Conservation (phyloP, 64 coral and sea anemone species). For the Stichodactyla helianthus region DNA sequence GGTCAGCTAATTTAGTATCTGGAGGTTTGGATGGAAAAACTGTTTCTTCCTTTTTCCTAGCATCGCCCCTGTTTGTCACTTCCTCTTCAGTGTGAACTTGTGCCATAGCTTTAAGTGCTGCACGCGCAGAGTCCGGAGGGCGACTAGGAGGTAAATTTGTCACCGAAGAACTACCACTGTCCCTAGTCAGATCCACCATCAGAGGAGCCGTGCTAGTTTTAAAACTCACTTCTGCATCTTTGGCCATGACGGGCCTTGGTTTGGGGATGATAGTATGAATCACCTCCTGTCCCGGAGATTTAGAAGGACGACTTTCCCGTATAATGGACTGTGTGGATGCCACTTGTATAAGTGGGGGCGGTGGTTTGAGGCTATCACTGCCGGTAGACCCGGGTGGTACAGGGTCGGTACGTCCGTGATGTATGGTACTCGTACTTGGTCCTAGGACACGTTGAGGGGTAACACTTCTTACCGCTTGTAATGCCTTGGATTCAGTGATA, state of each 20-base stretch:
- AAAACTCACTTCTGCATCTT: not conserved
- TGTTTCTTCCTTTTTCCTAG: conserved; percentile 55
- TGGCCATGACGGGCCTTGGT: not conserved
- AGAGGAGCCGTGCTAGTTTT: not conserved
- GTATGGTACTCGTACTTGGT: not conserved
- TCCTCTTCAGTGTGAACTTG: conserved; percentile 47
- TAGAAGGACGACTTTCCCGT: not conserved
- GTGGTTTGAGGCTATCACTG: conserved; percentile 54
- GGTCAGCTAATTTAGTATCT: conserved; percentile 62
- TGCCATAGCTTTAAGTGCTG: conserved; percentile 73
- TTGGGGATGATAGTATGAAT: conserved; percentile 11
- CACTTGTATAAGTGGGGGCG: conserved; percentile 84
- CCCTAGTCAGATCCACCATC: conserved; percentile 56
- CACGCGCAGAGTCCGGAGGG: conserved; percentile 61
- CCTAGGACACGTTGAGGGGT: not conserved
- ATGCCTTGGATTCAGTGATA: not conserved
- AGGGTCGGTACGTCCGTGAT: not conserved
- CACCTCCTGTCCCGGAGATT: conserved; percentile 2
- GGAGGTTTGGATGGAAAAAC: conserved; percentile 60
- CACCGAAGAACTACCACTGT: conserved; percentile 1
- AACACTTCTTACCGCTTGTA: not conserved
- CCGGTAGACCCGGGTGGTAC: not conserved
- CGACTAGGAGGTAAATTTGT: not conserved
- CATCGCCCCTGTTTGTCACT: conserved; percentile 32
- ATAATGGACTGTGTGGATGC: conserved; percentile 21